Conservation (phyloP, 1,140 invertebrate genomes). For the Limonius californicus region DNA sequence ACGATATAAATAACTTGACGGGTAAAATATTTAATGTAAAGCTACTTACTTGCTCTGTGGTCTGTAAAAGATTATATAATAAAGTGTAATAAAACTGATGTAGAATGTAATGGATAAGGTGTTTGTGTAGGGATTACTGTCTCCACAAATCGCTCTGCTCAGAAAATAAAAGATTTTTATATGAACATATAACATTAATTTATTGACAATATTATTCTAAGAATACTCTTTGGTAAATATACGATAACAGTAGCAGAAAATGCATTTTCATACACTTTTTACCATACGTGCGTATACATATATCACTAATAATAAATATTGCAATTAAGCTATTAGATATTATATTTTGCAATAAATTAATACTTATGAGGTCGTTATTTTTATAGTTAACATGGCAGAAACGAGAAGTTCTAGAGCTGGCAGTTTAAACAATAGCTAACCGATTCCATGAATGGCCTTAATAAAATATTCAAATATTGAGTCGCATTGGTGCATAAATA, state of each 20-base stretch:
- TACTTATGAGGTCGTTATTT: background rate
- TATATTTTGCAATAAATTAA: background rate
- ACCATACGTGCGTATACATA: too few relatives aligned
- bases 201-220: constrained; percentile 3
- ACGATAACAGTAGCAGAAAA: background rate
- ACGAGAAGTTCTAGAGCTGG: too few relatives aligned
- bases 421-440: too few relatives aligned
- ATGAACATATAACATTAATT: background rate
- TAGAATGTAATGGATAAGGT: constrained; percentile 10
- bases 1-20: background rate
- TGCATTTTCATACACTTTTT: too few relatives aligned
- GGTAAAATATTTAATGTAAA: constrained; percentile 11
- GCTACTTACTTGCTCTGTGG: constrained; percentile 2
- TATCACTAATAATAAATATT: too few relatives aligned
- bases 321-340: background rate
- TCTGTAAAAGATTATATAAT: constrained; percentile 7
- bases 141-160: background rate
- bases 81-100: constrained; percentile 2
- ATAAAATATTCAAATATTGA: too few relatives aligned
- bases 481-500: too few relatives aligned
- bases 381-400: background rate
- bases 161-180: background rate
- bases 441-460: too few relatives aligned
- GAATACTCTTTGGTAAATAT: constrained; percentile 4
- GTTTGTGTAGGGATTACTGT: constrained; percentile 3